Evolutionary conservation across 2,113 vertebrate species (phyloP).

Genomic region (Porphyrio hochstetteri): DNA sequence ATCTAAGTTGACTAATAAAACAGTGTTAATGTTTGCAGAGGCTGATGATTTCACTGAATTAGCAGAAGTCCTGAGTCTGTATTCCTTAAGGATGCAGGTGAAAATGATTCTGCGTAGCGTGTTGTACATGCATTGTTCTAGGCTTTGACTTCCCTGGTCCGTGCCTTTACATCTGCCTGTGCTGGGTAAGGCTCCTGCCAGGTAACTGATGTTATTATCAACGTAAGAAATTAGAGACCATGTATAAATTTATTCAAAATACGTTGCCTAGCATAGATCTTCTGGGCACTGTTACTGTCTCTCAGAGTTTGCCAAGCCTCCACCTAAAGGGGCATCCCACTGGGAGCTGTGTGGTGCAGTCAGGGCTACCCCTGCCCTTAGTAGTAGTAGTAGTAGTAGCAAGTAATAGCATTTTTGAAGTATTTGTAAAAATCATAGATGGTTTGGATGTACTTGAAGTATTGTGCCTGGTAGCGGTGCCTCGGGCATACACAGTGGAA

Average conservation of each 20-base stretch:
- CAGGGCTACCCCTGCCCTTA: not conserved
- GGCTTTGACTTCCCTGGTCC: not conserved
- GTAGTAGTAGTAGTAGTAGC: not conserved
- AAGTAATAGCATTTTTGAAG: not conserved
- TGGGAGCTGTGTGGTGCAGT: not conserved
- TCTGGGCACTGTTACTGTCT: not conserved
- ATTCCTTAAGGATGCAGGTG: not conserved
- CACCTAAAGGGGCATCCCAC: not conserved
- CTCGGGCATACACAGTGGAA: constrained; percentile 29
- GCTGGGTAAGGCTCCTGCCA: not conserved
- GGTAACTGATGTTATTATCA: not conserved
- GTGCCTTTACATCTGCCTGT: not conserved
- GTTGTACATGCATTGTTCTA: not conserved
- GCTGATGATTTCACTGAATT: not conserved
- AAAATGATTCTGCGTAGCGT: not conserved
- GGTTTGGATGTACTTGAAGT: constrained; percentile 1
- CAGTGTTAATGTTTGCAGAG: not conserved
- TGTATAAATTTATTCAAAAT: not conserved
- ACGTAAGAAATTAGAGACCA: not conserved
- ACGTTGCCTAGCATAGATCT: not conserved
- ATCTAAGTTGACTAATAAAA: not conserved
- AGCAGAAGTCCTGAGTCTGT: not conserved
- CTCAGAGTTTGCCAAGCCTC: not conserved
- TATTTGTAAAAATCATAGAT: not conserved
- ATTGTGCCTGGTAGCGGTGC: not conserved